Percentiles rank a stretch among this genome's conserved stretches.
Evolutionary conservation across 2,797 vertebrate species (phyloP).

Genomic region (Hylomyscus alleni): DNA sequence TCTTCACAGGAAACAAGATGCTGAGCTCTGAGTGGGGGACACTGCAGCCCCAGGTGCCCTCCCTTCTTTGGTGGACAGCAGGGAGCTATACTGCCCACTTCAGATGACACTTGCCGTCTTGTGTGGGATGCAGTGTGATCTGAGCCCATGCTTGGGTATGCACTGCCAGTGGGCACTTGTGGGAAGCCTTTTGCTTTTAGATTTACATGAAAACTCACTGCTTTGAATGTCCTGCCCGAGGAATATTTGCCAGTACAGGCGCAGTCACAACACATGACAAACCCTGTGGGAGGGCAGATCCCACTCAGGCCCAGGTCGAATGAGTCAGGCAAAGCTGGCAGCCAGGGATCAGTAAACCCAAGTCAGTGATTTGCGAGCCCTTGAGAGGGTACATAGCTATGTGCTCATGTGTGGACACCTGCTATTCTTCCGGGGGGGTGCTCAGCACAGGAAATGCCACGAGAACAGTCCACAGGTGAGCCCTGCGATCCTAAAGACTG

Average conservation of each 20-base stretch:
- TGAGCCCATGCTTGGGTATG: not conserved
- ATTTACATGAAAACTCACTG: not conserved
- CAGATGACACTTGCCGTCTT: not conserved
- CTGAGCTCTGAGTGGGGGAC: not conserved
- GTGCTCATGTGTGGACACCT: no score
- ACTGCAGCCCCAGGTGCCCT: not conserved
- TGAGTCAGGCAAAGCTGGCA: not conserved
- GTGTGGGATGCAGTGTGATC: not conserved
- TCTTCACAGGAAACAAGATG: not conserved
- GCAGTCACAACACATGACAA: not conserved
- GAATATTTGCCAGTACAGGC: not conserved
- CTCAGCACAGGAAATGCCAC: not conserved
- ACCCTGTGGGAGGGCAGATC: no score
- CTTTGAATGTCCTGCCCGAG: not conserved
- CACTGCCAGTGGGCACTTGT: accelerated
- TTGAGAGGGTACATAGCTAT: not conserved
- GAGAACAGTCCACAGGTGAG: not conserved
- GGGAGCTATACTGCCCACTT: not conserved
- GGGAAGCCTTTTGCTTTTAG: not conserved
- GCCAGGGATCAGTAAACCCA: no score
- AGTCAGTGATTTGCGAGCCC: not conserved
- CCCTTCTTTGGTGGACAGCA: not conserved
- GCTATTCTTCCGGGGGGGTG: not conserved
- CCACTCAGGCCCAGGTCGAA: not conserved
- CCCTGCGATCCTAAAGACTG: not conserved